Base-by-base conservation (phyloP, 1,140 invertebrate species). In the Psilanteris sp. region DNA sequence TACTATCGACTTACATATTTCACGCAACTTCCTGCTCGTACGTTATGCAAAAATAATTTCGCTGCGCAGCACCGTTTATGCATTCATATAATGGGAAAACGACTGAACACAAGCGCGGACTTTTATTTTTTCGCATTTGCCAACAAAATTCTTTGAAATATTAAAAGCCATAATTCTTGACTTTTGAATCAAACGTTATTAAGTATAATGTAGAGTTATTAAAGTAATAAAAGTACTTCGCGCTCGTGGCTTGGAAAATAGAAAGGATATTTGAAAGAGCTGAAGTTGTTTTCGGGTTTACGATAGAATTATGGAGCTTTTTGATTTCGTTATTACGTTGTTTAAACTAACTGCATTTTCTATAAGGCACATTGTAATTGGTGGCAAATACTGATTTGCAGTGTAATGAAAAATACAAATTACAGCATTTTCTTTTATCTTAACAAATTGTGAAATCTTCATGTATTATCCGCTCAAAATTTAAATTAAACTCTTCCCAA, bases 1-100 rank as follows among this genome's bases (percentile, higher is more conserved):
- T 62, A 72, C 68, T 55, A 71, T 62, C 39, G 67, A 62, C 67
- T 59, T 62, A 62, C 48, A 72, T 57, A 57, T 62, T 72, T 50
- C 39, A 57, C 48, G 15, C 32, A 24, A 32, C 32, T 43, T 36
- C 20, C 43, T 7, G 6, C 10, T n/a, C 29, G 13, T 57, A 26
- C 26, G 48, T 62, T 72, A 55, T 62, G 41, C 67, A 62, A 72
- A 61, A 72, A 55, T 72, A 62, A 72, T 62, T 61, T 48, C 22
- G 8, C 36, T 16, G 36, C 10, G 24, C 39, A 13, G 7, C 36
- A 31, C 31, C 55, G 48, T 62, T 72, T 72, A 72, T 72, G 67
- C 67, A 62, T 72, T 55, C 50, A 16, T 18, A 54, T 71, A 54
- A 71, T 61, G 46, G 27, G 6, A 22, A 54, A 44, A 52, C 18